Evolutionary conservation across 1,140 invertebrate species (phyloP).

Genomic region (Heliconius nattereri): DNA sequence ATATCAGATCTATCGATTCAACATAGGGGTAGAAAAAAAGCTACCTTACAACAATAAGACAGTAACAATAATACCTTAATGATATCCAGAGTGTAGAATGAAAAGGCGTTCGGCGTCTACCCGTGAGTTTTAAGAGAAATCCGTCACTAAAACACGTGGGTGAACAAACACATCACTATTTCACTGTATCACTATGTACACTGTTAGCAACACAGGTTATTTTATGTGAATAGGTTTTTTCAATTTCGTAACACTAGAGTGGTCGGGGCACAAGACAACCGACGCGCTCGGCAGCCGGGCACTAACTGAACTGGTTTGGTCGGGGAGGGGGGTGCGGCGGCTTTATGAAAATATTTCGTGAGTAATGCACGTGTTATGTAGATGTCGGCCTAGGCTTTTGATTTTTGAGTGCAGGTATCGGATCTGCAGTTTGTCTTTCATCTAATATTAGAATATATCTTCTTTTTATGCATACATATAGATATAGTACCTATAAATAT

Average conservation of each 20-base stretch:
- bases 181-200: conserved; percentile 70
- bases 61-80: conserved; percentile 81
- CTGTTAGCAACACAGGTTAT: conserved; percentile 58
- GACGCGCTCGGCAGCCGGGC: conserved; percentile 73
- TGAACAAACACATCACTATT: conserved; percentile 76
- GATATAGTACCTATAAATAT: too few species aligned
- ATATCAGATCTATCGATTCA: conserved; percentile 72
- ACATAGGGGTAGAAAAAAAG: conserved; percentile 71
- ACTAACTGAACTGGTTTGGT: conserved; percentile 78
- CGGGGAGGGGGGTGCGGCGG: conserved; percentile 66
- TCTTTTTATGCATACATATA: too few species aligned
- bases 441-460: neutral
- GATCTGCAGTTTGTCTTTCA: conserved; percentile 12
- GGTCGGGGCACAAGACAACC: conserved; percentile 48
- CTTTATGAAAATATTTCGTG: conserved; percentile 81
- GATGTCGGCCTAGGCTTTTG: conserved; percentile 75
- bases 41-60: conserved; percentile 77
- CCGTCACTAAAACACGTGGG: conserved; percentile 70
- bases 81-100: conserved; percentile 77
- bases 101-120: conserved; percentile 73
- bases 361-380: conserved; percentile 80
- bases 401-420: conserved; percentile 57
- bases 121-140: conserved; percentile 74
- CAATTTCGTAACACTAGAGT: conserved; percentile 67
- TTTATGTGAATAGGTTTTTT: conserved; percentile 72